Evolutionary conservation across 92 coral and sea anemone genomes (phyloP).

Genomic region (Pocillopora meandrina): DNA sequence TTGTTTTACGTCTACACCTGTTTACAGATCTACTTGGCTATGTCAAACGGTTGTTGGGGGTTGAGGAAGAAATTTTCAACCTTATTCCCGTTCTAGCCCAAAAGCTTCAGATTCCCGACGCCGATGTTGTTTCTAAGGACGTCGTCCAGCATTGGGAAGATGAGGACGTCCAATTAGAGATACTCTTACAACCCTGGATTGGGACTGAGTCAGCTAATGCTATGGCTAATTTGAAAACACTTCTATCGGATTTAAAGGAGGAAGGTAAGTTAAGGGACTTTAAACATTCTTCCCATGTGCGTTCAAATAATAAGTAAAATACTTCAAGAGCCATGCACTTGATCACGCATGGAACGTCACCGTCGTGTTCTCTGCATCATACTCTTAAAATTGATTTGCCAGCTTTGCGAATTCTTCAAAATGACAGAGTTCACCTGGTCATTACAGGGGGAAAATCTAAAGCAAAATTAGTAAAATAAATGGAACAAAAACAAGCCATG

Average conservation of each 20-base stretch:
- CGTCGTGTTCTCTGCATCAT: too few species aligned
- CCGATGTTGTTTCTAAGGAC: background rate
- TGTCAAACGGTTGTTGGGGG: background rate
- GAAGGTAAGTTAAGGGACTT: background rate
- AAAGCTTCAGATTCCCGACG: background rate
- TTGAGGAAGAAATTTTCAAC: background rate
- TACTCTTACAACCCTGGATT: background rate
- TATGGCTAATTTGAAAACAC: background rate
- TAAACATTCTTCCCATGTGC: background rate
- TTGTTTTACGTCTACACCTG: background rate
- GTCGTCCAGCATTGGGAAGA: background rate
- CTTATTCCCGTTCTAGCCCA: background rate
- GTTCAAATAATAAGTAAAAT: too few species aligned
- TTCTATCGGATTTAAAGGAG: background rate
- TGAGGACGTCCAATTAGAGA: background rate
- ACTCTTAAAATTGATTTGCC: too few species aligned
- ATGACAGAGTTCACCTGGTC: too few species aligned
- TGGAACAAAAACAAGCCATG: too few species aligned
- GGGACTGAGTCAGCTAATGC: background rate
- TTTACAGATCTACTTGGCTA: slow-evolving; percentile 1
- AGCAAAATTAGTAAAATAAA: too few species aligned
- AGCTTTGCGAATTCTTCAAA: too few species aligned
- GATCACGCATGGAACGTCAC: too few species aligned
- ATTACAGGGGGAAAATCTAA: too few species aligned
- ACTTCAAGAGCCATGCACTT: too few species aligned